Percentiles rank a stretch among this genome's conserved stretches.
Evolutionary conservation across 2,113 vertebrate species (phyloP).

Genomic region (Eulacestoma nigropectus): DNA sequence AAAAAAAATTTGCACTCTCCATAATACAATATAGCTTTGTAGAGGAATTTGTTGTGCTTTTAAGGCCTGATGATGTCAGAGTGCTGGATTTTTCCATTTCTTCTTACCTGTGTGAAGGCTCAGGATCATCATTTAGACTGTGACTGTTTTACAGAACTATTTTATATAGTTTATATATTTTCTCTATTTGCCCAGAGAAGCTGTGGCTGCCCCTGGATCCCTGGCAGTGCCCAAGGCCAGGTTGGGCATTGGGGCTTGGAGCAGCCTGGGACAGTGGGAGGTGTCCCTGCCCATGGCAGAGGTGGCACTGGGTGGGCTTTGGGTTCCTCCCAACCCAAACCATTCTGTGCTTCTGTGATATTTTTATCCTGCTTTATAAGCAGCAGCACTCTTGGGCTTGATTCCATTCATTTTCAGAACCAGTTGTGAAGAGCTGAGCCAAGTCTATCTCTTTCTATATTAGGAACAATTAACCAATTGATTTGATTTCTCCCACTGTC

Average conservation of each 20-base stretch:
- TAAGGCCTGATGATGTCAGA: not conserved
- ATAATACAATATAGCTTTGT: not conserved
- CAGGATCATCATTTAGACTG: not conserved
- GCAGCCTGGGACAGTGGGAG: not conserved
- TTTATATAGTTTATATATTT: not conserved
- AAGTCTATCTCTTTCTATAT: not conserved
- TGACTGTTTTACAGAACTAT: not conserved
- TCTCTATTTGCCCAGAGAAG: not conserved
- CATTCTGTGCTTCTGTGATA: not conserved
- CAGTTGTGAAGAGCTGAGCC: not conserved
- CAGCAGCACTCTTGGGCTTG: not conserved
- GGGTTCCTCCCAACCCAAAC: not conserved
- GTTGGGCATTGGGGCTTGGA: accelerated
- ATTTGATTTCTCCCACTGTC: not conserved
- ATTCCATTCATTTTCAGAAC: not conserved
- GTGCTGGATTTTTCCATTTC: not conserved
- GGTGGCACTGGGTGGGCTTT: accelerated
- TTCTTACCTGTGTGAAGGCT: not conserved
- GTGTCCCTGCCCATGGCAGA: not conserved
- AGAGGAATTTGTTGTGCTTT: not conserved
- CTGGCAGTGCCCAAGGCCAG: not conserved
- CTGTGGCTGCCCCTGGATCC: not conserved
- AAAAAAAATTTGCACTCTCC: not conserved
- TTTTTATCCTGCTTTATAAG: not conserved
- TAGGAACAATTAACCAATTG: not conserved